Conservation (phyloP, 1,140 invertebrate species). For the Apocrypta bakeri region DNA sequence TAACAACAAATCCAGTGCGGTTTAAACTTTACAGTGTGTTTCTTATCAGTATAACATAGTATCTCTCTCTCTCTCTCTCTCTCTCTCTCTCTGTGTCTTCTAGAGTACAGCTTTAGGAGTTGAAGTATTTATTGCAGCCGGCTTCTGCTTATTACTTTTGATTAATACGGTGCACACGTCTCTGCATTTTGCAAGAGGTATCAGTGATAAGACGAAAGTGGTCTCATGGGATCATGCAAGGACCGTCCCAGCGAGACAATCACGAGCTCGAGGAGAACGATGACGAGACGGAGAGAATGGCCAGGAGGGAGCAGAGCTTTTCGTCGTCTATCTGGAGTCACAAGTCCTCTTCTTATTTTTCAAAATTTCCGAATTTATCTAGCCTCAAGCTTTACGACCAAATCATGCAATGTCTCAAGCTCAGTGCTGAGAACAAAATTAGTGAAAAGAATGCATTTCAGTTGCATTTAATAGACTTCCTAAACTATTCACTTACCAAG, state of each 20-base stretch:
- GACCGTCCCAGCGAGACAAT: neutral
- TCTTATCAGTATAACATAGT: no score
- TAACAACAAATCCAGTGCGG: neutral
- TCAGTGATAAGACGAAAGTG: neutral
- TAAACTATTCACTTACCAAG: conserved; percentile 82
- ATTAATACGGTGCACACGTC: neutral
- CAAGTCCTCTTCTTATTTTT: neutral
- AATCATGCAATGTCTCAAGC: conserved; percentile 77
- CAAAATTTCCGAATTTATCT: neutral
- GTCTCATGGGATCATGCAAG: neutral
- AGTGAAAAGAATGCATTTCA: conserved; percentile 89
- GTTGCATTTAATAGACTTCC: conserved; percentile 86
- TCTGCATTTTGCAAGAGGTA: neutral
- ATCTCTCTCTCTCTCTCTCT: no score
- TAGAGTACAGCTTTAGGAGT: no score
- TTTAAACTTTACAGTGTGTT: neutral
- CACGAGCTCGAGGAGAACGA: neutral
- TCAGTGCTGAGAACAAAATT: conserved; percentile 84
- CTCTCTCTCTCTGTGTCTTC: no score
- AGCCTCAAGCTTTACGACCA: conserved; percentile 71
- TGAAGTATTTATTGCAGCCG: neutral
- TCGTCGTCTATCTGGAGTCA: neutral
- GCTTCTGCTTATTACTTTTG: neutral
- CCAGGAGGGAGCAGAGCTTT: neutral
- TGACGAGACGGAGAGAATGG: neutral